phyloP scores from a whole-genome alignment of 2,888 invertebrate genomes.

The Mellilla xanthometata region DNA sequence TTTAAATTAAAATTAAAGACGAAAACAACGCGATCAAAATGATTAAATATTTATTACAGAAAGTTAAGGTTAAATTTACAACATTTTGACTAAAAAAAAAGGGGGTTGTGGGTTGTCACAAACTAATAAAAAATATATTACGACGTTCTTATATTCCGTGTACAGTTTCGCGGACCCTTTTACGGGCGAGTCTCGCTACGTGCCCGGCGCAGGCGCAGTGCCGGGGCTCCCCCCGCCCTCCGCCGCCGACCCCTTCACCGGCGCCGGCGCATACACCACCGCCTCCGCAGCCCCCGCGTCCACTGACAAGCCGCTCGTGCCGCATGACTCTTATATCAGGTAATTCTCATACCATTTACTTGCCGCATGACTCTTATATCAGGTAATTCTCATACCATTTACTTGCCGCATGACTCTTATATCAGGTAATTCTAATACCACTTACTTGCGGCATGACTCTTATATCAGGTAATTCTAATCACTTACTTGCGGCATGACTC shows the following conservation, averaged over 20 bases:
- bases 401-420: constrained; percentile 49
- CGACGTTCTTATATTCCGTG: no score
- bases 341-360: constrained; percentile 24
- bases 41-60: no score
- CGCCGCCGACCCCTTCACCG: constrained; percentile 86
- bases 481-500: no score
- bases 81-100: no score
- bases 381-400: no score
- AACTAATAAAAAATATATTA: no score
- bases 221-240: constrained; percentile 40
- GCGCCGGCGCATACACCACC: constrained; percentile 87
- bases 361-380: constrained; percentile 49
- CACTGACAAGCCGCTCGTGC: constrained; percentile 58
- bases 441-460: constrained; percentile 49
- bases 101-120: no score
- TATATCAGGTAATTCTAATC: no score
- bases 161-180: constrained; percentile 85
- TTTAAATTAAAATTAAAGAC: no score
- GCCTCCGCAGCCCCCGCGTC: constrained; percentile 43
- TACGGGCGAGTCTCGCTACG: constrained; percentile 86
- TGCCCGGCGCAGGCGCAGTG: constrained; percentile 72
- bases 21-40: no score
- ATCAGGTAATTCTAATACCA: no score
- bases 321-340: constrained; percentile 71
- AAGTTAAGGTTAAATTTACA: no score